A percentile compares a stretch with the other conserved stretches of the same genome.
Evolutionary conservation across 2,113 vertebrate genomes (phyloP).

Genomic region (Propithecus coquereli): DNA sequence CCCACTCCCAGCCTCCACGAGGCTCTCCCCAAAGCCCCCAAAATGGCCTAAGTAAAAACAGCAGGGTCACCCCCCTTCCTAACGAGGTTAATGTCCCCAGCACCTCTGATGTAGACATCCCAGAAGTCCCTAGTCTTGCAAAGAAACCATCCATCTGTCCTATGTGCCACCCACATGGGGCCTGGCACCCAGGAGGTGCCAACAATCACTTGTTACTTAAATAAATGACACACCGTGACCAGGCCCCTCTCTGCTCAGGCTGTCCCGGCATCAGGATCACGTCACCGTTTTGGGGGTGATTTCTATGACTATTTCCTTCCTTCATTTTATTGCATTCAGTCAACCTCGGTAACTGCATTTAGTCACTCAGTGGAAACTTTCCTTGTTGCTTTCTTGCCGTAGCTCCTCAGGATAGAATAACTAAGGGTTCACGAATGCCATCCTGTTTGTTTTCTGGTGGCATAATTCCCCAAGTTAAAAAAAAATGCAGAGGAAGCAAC

Average conservation of each 20-base stretch:
- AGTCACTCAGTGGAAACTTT: not conserved
- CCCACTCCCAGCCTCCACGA: too few species aligned
- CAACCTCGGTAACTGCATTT: not conserved
- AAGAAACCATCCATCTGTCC: not conserved
- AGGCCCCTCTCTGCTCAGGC: not conserved
- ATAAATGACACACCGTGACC: fast-evolving
- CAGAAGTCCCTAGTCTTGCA: fast-evolving
- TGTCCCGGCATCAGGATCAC: not conserved
- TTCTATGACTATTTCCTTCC: not conserved
- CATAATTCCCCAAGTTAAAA: not conserved
- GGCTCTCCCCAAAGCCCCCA: not conserved
- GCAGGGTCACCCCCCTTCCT: too few species aligned
- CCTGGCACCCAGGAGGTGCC: not conserved
- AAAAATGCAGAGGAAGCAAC: not conserved
- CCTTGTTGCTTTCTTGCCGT: not conserved
- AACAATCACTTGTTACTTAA: not conserved
- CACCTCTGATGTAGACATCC: not conserved
- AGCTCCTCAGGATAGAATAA: not conserved
- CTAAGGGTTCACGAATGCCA: not conserved
- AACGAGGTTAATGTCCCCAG: too few species aligned
- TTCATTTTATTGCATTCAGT: not conserved
- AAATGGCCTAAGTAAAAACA: not conserved
- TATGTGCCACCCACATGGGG: fast-evolving
- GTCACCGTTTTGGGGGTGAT: not conserved
- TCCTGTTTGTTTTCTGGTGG: not conserved